These are phyloP conservation scores for Rhineura floridana DNA, from an alignment of 2,113 vertebrate genomes.

Conservation along the genomic window DNA sequence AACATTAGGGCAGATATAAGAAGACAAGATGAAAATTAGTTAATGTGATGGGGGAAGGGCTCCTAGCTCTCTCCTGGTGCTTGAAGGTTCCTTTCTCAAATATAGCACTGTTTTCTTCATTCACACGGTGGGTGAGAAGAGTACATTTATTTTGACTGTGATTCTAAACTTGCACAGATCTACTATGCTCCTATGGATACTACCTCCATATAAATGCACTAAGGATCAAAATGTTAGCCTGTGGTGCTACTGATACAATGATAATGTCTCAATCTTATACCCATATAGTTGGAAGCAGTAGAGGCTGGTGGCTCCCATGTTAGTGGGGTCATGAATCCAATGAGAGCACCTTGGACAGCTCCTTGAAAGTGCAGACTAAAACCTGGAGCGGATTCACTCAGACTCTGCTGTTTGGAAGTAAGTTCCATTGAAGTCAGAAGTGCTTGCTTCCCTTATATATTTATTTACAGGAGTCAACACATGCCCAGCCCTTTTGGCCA, in stretches of 20 bases:
- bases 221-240: neutral
- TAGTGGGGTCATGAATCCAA: no score
- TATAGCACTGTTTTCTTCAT: neutral
- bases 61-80: neutral
- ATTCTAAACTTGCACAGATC: neutral
- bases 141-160: neutral
- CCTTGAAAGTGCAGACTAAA: no score
- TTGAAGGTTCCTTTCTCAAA: neutral
- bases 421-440: no score
- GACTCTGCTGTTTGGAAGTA: no score
- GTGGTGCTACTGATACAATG: neutral
- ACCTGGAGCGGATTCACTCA: no score
- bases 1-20: neutral
- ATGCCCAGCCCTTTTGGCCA: neutral
- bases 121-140: neutral
- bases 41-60: neutral
- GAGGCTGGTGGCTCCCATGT: no score
- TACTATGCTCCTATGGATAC: neutral
- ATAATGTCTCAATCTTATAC: neutral
- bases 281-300: neutral
- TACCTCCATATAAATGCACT: neutral
- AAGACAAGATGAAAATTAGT: slow-evolving; percentile 8
- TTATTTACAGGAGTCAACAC: neutral
- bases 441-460: neutral
- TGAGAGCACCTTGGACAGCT: no score